Base-by-base conservation (phyloP, 1,140 invertebrate genomes). In the Episyrphus balteatus region DNA sequence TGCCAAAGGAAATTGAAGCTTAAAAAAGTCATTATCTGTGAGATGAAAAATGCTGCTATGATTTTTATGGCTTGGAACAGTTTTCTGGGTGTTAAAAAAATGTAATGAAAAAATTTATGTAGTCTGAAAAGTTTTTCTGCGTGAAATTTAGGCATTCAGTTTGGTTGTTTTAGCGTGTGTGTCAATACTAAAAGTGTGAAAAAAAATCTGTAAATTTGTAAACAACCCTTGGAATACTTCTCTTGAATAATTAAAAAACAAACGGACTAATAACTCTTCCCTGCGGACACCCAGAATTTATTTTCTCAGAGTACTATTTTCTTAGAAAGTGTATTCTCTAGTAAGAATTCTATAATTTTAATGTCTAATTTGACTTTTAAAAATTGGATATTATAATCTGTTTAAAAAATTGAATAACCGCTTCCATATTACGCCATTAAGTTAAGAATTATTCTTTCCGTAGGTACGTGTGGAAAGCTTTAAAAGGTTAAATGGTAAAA, bases 81-180 rank as follows among this genome's bases (percentile, higher is more conserved):
- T 12, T 44, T 12, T 44, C 31, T 34, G 42, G 32, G 42, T 33
- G 42, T 44, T 33, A 33, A 33, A 44, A 44, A 34, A 34, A 34
- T 19, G 33, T 44, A 33, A 3, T 33, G 32, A 34, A 44, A 1
- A 19, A 13, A 15, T 34, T 18, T 44, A 34, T 44, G 36, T 34
- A 33, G n/a, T 44, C 15, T 34, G 42, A 32, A 33, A 44, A 44
- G 18, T 44, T 34, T 40, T 44, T 33, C 36, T 33, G 13, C 19
- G 10, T 8, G 30, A 18, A 17, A 44, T 44, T 13, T 44, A 19
- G 9, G 18, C 42, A 9, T 34, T 44, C 36, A 44, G 36, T 33
- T 33, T 34, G 26, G 33, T 30, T 5, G 15, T 34, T 44, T 34
- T 19, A 34, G 33, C 31, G 18, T 34, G 9, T 30, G 18, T 34